These are phyloP conservation scores for Lynx canadensis DNA, from an alignment of 2,113 vertebrate species.

Conservation along the genomic window DNA sequence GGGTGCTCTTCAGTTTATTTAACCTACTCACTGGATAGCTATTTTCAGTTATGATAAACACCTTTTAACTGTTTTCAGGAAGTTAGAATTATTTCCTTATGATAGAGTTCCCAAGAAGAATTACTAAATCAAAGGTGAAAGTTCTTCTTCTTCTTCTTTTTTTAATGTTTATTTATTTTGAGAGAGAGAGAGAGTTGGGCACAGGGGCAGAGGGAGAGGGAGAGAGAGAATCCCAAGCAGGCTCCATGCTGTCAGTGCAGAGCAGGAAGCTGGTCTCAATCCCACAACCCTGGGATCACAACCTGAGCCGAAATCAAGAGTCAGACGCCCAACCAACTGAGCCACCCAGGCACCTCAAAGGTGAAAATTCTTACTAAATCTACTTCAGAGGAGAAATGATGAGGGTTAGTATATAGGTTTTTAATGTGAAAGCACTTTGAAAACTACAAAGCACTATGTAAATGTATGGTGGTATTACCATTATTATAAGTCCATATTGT, in stretches of 20 bases:
- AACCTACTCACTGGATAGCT: not conserved
- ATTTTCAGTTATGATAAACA: constrained; percentile 43
- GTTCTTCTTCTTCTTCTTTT: not conserved
- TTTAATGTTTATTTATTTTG: no score
- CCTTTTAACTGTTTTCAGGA: constrained; percentile 2
- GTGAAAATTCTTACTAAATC: constrained; percentile 12
- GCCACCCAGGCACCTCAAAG: no score
- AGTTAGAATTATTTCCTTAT: constrained; percentile 53
- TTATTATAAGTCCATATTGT: not conserved
- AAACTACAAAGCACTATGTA: not conserved
- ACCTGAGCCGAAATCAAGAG: no score
- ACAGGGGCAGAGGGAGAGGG: no score
- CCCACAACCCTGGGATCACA: no score
- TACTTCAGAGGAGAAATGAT: not conserved
- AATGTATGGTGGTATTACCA: not conserved
- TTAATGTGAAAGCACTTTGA: not conserved
- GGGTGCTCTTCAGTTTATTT: constrained; percentile 17
- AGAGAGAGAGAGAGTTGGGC: no score
- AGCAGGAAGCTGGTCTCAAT: no score
- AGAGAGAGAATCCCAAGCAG: no score
- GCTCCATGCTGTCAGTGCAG: no score
- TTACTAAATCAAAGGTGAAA: constrained; percentile 12
- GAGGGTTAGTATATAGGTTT: not conserved
- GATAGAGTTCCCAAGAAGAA: not conserved
- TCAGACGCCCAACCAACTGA: no score